Evolutionary conservation across 1,140 invertebrate genomes (phyloP), one percentile per base, ranked within the genome.

Genomic region (Steinernema khuongi): DNA sequence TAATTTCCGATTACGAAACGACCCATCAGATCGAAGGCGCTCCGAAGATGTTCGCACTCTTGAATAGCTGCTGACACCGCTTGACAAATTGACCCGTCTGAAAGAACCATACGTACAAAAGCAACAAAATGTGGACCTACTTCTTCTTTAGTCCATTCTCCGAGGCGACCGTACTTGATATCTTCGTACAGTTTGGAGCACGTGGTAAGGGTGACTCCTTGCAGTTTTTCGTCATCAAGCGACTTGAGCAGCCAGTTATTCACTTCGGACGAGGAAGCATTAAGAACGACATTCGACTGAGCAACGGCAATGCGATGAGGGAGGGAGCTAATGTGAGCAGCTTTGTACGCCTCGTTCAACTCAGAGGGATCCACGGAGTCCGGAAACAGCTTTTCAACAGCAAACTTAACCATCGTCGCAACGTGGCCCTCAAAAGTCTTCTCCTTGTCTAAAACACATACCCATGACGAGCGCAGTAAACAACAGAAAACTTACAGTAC

Each of bases 81-180:
- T 77, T 77, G 17, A n/a, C n/a, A 14, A 77, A 36, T 18, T 70
- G 30, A 7, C 74, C 76, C 22, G 67, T 68, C 76, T 77, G 74
- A 19, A 76, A 77, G 22, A 71, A 18, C 30, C 28, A 0, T 29
- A 22, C 19, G 31, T 22, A 1, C 17, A 71, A 26, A 29, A 26
- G 29, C 17, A 28, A 11, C 22, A 41, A 19, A 22, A 33, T 14
- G 17, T 31, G 29, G 41, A 36, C 67, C 30, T 31, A 77, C 76
- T 60, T 77, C 74, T 19, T 77, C 74, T 19, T 76, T 77, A 28
- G 26, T 71, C 76, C 76, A 77, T 30, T 67, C 44, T 72, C 76
- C 76, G 33, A 71, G 71, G n/a, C 70, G 68, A n/a, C 76, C 76
- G 30, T 77, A 77, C 19, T 43, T 41, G 19, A 75, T 71, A 7